Percentiles rank a stretch among this genome's conserved stretches.
These are phyloP conservation scores for Macrosiphum euphorbiae DNA, from an alignment of 2,888 invertebrate species.

Conservation along the genomic window DNA sequence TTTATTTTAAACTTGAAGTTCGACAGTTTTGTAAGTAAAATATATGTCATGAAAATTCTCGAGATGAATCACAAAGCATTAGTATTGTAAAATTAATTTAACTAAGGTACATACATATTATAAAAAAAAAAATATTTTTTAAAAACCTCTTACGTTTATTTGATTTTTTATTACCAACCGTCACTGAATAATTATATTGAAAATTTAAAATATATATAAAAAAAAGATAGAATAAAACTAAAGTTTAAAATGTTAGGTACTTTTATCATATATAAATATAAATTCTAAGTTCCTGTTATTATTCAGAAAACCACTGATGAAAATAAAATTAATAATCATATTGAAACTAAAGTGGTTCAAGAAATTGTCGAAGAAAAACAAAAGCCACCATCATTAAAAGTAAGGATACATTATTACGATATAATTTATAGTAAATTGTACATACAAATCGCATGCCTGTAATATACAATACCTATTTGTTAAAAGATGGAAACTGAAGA, in stretches of 20 bases:
- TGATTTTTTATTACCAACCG: not conserved
- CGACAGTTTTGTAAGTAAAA: not conserved
- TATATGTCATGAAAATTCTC: not conserved
- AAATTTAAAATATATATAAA: not conserved
- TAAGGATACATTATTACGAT: conserved; percentile 5
- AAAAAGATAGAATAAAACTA: not conserved
- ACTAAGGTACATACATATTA: not conserved
- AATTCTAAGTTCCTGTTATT: conserved; percentile 15
- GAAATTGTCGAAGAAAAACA: conserved; percentile 39
- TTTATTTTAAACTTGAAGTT: not conserved
- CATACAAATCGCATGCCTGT: conserved; percentile 13
- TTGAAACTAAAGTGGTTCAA: not conserved
- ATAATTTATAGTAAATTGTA: not conserved
- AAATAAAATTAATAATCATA: conserved; percentile 40
- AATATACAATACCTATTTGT: conserved; percentile 15
- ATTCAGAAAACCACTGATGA: conserved; percentile 32
- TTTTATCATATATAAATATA: not conserved
- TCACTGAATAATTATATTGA: no score
- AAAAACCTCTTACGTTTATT: not conserved
- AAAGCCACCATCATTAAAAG: conserved; percentile 7
- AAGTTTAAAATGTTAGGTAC: not conserved
- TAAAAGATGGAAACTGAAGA: conserved; percentile 52
- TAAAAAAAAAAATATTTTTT: not conserved
- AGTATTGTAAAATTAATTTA: no score
- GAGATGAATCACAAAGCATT: not conserved